Evolutionary conservation across 2,113 vertebrate genomes (phyloP), one percentile per base, ranked within the genome.

Genomic region (Stomatorhinus ivindoensis): DNA sequence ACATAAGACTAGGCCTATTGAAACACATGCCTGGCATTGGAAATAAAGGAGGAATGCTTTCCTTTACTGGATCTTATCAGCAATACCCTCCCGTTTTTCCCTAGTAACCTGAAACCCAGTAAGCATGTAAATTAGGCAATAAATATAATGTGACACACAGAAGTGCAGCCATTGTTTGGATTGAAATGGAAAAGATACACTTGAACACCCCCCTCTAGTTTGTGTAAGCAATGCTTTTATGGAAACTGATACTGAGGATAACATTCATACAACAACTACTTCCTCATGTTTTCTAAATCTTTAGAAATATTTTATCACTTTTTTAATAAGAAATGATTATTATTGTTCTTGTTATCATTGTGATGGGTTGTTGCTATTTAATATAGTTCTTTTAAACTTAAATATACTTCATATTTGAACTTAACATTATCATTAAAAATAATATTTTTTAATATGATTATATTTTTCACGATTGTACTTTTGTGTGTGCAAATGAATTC

Each of bases 401-500:
- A 55, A 55, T 55, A 55, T 21, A 55, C 4, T 55, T 21, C 6
- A 31, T 73, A 35, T 80, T 69, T 31, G n/a, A 65, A 6, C n/a
- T 27, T 65, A 69, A 42, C 17, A 19, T 80, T 39, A 42, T 80
- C 39, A 80, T 80, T 80, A 7, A 42, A 80, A 42, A 13, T 80
- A 42, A 80, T 42, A 19, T 42, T 8, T 42, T 80, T 7, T 1
- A 80, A 80, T 6, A 80, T 80, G 35, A 73, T 11, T 15, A 19
- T 80, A 42, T 80, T 80, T 39, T 80, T 80, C 35, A 80, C 73
- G 19, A 15, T 42, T 48, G 27, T 19, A 31, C 50, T 13, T 35
- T 27, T 53, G 31, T 53, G 85, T 27, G 50, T 53, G 85, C 21
- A 55, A 58, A 95, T 94, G 93, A 95, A 96, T 95, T 95, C 94